phyloP scores from a whole-genome alignment of 2,888 invertebrate species.

The Aporophyla nigra region DNA sequence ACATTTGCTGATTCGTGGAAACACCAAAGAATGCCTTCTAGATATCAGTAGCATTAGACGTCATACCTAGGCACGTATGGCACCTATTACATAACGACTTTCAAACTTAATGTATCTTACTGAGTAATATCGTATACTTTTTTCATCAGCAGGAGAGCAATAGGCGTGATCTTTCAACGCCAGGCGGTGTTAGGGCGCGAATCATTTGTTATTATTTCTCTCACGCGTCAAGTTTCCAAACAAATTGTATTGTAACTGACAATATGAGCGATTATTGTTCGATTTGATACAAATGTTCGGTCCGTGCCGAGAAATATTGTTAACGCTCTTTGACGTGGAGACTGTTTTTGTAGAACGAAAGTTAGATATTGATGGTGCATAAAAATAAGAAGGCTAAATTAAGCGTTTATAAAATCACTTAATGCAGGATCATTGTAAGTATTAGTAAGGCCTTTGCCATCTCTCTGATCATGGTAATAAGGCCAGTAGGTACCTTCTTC shows the following conservation, averaged over 20 bases:
- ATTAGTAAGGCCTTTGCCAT: background rate
- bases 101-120: constrained; percentile 64
- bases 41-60: background rate
- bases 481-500: background rate
- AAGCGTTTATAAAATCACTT: background rate
- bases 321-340: constrained; percentile 24
- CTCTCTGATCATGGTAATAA: background rate
- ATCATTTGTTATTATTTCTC: constrained; percentile 91
- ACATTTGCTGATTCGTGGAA: too few species aligned
- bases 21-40: background rate
- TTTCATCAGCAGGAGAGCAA: constrained; percentile 89
- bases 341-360: constrained; percentile 40
- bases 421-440: too few species aligned
- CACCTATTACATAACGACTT: constrained; percentile 50
- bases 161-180: constrained; percentile 91
- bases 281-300: constrained; percentile 86
- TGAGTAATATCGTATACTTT: constrained; percentile 76
- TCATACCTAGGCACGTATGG: constrained; percentile 2
- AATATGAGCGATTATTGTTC: constrained; percentile 90
- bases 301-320: constrained; percentile 66
- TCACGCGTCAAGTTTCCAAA: constrained; percentile 89
- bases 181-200: constrained; percentile 90
- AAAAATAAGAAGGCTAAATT: constrained; percentile 5
- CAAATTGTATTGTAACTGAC: constrained; percentile 91
- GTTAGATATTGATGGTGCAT: constrained; percentile 24